Evolutionary conservation across 2,888 invertebrate species (phyloP), one percentile per base, ranked within the genome.

Genomic region (Choristoneura rosaceana): DNA sequence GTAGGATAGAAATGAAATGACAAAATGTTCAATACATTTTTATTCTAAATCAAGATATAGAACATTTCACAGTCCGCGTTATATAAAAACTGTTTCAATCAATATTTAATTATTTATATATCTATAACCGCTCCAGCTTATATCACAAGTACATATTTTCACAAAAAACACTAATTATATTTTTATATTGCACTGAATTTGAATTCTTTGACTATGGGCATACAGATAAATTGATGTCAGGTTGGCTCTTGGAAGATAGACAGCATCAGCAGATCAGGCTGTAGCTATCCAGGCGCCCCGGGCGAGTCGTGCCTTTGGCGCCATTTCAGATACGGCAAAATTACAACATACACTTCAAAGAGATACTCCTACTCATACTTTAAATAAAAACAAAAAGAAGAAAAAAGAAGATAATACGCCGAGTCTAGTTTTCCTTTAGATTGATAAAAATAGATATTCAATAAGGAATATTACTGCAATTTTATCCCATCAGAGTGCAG

Each of bases 21-120:
- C 12, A 25, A 12, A 25, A 55, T 12, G 25, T 55, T 52, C 14
- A 10, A 68, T 67, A 47, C 62, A 63, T 71, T 55, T 71, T 55
- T 68, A 71, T 63, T 67, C 14, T 47, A 58, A 71, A 68, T 71
- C 38, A 71, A 33, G 47, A 63, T 70, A 70, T 71, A 71, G n/a
- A 45, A 62, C 45, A 67, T 60, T 47, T 71, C 62, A 71, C 71
- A 63, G 67, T 71, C 67, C 25, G 14, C 41, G 17, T 70, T 65
- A 71, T 71, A 71, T 58, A 67, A 67, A 64, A 62, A 71, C 67
- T 58, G 71, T 62, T 50, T 58, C 47, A 63, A 71, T 67, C 33
- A 63, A 71, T 60, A 59, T 17, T 38, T 41, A 14, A n/a, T 25
- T 7, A 58, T 63, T 55, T 4, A 15, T 33, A 50, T 65, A 50